phyloP scores from a whole-genome alignment of 1,140 invertebrate genomes.

The Scaptomyza montana region DNA sequence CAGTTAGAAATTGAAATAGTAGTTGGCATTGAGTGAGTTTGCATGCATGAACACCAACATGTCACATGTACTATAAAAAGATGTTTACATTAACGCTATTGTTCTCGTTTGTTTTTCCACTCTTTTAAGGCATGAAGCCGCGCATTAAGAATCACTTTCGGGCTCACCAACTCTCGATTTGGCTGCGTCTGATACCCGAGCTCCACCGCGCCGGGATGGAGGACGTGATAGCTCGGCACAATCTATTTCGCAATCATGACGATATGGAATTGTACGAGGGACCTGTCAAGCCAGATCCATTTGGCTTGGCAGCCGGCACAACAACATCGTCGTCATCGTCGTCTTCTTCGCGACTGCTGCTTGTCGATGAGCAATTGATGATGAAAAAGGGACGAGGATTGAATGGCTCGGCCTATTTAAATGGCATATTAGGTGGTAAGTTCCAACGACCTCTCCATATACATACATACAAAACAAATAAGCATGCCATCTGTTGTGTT shows the following conservation, averaged over 20 bases:
- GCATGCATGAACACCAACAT: constrained; percentile 53
- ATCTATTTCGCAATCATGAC: constrained; percentile 92
- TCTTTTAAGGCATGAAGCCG: constrained; percentile 91
- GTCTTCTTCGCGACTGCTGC: constrained; percentile 66
- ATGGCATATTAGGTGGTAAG: constrained; percentile 82
- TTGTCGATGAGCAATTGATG: constrained; percentile 81
- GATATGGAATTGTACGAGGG: constrained; percentile 92
- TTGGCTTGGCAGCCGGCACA: constrained; percentile 74
- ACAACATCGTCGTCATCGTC: constrained; percentile 48
- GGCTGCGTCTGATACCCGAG: constrained; percentile 96
- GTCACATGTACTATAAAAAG: constrained; percentile 44
- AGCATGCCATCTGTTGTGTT: constrained; percentile 4
- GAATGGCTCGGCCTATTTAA: constrained; percentile 73
- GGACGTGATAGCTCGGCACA: constrained; percentile 92
- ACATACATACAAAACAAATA: constrained; percentile 19
- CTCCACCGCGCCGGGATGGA: constrained; percentile 95
- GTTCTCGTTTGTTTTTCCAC: constrained; percentile 13
- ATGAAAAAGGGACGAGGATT: constrained; percentile 72
- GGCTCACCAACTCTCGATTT: constrained; percentile 96
- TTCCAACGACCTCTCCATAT: constrained; percentile 27
- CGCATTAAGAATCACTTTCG: constrained; percentile 96
- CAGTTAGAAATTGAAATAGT: constrained; percentile 50
- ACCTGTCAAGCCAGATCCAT: constrained; percentile 90
- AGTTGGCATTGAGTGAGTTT: constrained; percentile 63
- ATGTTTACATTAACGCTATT: constrained; percentile 55